Percentiles rank a stretch among this genome's conserved stretches.
Conservation (phyloP, 2,888 invertebrate genomes). For the Drosophila seclusa region DNA sequence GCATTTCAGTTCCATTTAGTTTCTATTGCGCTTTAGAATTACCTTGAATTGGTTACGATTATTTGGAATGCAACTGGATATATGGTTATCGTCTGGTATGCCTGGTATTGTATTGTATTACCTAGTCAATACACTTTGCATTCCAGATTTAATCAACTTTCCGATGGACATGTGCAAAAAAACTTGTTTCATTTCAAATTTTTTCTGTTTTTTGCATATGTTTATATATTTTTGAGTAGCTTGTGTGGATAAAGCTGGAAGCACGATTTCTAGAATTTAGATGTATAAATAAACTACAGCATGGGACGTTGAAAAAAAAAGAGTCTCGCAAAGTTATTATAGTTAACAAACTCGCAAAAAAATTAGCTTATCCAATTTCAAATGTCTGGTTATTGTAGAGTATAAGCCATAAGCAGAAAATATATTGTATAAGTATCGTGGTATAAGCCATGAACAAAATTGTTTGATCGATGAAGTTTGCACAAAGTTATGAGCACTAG, state of each 20-base stretch:
- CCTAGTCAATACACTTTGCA: conserved; percentile 1
- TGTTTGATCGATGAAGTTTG: not conserved
- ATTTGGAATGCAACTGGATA: conserved; percentile 19
- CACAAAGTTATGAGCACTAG: not conserved
- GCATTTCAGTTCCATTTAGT: conserved; percentile 12
- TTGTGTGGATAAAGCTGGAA: not conserved
- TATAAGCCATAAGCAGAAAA: not conserved
- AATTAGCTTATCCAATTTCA: not conserved
- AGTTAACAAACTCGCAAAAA: not conserved
- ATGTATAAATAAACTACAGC: not conserved
- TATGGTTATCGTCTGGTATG: conserved; percentile 10
- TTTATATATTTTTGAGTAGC: conserved; percentile 15
- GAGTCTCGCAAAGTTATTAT: not conserved
- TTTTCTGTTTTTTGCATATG: not conserved
- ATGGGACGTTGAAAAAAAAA: not conserved
- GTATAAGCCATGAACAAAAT: not conserved
- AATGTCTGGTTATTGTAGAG: not conserved
- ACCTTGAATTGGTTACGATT: conserved; percentile 19
- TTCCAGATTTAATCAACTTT: conserved; percentile 1
- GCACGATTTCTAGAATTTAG: not conserved
- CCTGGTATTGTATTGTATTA: not conserved
- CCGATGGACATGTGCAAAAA: not conserved
- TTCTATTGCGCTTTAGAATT: conserved; percentile 62
- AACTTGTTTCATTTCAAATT: conserved; percentile 16
- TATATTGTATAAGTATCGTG: not conserved